A percentile compares a stretch with the other conserved stretches of the same genome.
Conservation (phyloP, 1,140 invertebrate genomes). For the Penaeus vannamei region DNA sequence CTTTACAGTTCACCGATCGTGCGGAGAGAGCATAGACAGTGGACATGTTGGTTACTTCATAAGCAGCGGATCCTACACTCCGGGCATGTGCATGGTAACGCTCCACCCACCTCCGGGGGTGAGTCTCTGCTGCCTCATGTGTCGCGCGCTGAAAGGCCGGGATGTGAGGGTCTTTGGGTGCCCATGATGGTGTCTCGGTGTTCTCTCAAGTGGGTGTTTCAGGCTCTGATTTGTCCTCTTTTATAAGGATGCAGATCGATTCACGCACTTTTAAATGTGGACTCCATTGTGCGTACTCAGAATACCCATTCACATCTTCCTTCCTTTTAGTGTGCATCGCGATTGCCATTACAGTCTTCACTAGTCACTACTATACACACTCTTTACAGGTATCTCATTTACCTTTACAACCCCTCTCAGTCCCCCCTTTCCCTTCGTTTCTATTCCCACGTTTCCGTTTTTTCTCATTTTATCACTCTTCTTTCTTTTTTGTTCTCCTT, state of each 20-base stretch:
- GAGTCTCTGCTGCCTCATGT: neutral
- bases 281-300: no score
- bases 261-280: no score
- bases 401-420: neutral
- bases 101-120: neutral
- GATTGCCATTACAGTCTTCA: neutral
- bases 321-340: neutral
- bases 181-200: no score
- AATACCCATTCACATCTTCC: no score
- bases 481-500: neutral
- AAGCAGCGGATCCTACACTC: neutral
- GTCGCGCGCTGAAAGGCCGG: no score
- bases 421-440: neutral
- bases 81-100: neutral
- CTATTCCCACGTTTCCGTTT: neutral
- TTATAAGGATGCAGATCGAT: no score
- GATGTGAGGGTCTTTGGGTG: no score
- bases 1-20: neutral
- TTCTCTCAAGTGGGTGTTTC: no score
- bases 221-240: no score
- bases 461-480: constrained; percentile 8
- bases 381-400: neutral
- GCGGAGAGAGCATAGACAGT: neutral
- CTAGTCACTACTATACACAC: constrained; percentile 14
- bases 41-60: no score